Percentiles rank a stretch among this genome's conserved stretches.
Conservation (phyloP, 2,888 invertebrate species). For the Hypercompe scribonia region DNA sequence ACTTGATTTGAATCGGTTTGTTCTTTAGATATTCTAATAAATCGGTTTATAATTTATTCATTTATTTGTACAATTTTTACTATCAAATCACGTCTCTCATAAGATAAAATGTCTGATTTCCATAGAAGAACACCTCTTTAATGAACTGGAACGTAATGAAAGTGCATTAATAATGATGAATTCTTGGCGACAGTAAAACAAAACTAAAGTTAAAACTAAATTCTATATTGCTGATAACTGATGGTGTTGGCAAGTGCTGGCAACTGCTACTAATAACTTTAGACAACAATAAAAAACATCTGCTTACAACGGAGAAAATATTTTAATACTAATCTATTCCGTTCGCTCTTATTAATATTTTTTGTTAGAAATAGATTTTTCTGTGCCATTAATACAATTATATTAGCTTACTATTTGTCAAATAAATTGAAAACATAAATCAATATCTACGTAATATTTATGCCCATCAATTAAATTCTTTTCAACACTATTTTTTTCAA, state of each 20-base stretch:
- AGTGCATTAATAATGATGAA: neutral
- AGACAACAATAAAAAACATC: too few relatives aligned
- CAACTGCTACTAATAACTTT: too few relatives aligned
- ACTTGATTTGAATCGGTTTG: neutral
- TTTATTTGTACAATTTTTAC: slow-evolving; percentile 2
- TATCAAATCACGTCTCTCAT: neutral
- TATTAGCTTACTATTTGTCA: slow-evolving; percentile 61
- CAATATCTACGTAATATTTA: slow-evolving; percentile 59
- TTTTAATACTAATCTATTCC: neutral
- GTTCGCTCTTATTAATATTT: too few relatives aligned
- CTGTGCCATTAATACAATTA: neutral
- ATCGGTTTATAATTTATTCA: slow-evolving; percentile 1
- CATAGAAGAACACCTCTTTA: slow-evolving; percentile 2
- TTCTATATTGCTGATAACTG: too few relatives aligned
- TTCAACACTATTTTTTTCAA: slow-evolving; percentile 56
- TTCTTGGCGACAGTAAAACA: neutral
- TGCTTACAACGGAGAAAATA: neutral
- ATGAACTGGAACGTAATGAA: neutral
- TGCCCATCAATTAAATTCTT: slow-evolving; percentile 53
- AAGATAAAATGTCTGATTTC: neutral
- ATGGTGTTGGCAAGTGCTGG: too few relatives aligned
- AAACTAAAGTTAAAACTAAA: too few relatives aligned
- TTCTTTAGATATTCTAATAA: slow-evolving; percentile 6
- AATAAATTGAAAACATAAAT: slow-evolving; percentile 65
- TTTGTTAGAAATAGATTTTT: too few relatives aligned